Base-by-base conservation (phyloP, 2,113 vertebrate genomes). In the Tapirus terrestris region DNA sequence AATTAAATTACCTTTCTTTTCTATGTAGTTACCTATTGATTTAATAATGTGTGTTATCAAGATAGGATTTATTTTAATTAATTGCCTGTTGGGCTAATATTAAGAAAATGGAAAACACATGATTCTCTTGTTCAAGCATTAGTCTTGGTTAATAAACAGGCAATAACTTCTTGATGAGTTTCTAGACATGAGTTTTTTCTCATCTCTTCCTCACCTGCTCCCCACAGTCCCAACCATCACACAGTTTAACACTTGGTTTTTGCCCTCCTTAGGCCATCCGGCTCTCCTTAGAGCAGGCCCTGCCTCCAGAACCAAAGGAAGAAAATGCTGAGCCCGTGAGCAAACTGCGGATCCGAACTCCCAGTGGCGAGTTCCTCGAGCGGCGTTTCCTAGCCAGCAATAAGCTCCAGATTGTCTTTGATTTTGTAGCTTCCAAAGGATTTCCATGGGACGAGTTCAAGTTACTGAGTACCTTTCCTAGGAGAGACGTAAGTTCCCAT, bases 381-480 rank as follows among this genome's bases (percentile, higher is more conserved):
- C 98, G 99, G 67, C 99, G 99, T 97, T 99, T 99, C 99, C 99
- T 99, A 97, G 99, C 99, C 96, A 99, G 98, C 99, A 99, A 98
- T 98, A 99, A 99, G 97, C 99, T 99, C 67, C 99, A 99, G 98
- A 99, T 99, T 95, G 99, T 99, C 98, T 99, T 99, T 96, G 99
- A 99, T 99, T 99, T 99, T 91, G 99, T 99, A 98, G 99, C 99
- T 98, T 99, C 99, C 98, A 99, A 99, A 98, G 99, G 99, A 93
- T 99, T 99, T 98, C 99, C 99, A 65, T 99, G 99, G 97, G 99
- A 99, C 48, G 99, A 99, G 98, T 99, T 99, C 98, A 99, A 99
- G 99, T 98, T 99, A 98, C 99, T 99, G 98, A 99, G 99, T 98
- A 99, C 99, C 99, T 99, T 99, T 98, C 99, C 99, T 33, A 99